Evolutionary conservation across 1,140 invertebrate species (phyloP).

Genomic region (Lepidotrigona ventralis): DNA sequence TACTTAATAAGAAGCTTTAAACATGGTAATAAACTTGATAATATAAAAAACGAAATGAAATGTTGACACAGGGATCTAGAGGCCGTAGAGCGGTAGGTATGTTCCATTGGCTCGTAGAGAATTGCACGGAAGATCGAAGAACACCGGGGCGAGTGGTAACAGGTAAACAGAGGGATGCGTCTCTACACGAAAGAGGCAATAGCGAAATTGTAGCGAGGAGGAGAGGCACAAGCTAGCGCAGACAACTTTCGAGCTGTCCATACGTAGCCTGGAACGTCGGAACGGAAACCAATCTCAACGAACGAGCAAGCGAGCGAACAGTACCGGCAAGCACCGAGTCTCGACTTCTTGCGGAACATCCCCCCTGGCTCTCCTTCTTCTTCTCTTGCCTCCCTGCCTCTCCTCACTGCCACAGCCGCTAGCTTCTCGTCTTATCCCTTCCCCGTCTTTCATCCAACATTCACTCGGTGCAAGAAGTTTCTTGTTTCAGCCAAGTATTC

Average conservation of each 20-base stretch:
- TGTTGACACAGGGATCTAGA: not conserved
- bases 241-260: conserved; percentile 57
- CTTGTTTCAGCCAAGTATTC: conserved; percentile 70
- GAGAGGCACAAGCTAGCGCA: conserved; percentile 11
- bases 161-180: conserved; percentile 24
- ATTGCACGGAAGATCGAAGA: conserved; percentile 42
- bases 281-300: conserved; percentile 56
- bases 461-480: conserved; percentile 65
- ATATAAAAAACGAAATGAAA: not conserved
- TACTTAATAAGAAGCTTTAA: not conserved
- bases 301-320: conserved; percentile 4
- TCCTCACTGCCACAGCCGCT: not conserved
- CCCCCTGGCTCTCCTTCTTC: conserved; percentile 37
- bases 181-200: conserved; percentile 35
- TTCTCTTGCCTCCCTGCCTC: not conserved
- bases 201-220: conserved; percentile 48
- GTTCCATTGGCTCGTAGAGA: not conserved
- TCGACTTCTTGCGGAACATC: conserved; percentile 46
- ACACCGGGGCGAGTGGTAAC: conserved; percentile 24
- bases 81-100: not conserved
- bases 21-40: not conserved
- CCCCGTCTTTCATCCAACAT: conserved; percentile 58
- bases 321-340: not conserved
- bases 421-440: conserved; percentile 55
- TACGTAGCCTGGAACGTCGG: conserved; percentile 50